Base-by-base conservation (phyloP, 2,888 invertebrate species). In the Mythimna pallens region DNA sequence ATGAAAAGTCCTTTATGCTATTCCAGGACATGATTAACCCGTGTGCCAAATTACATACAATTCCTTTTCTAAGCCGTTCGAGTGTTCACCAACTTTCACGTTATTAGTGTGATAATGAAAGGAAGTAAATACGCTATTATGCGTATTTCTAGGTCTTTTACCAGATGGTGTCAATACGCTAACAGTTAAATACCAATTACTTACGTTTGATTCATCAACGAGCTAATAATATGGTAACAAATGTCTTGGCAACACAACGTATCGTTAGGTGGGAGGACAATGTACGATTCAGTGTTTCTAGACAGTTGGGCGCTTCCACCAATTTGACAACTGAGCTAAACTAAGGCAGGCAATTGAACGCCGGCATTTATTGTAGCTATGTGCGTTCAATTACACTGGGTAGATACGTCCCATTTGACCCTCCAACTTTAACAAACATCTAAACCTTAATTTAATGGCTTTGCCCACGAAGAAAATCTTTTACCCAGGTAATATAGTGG, bases 251-350 rank as follows among this genome's bases (percentile, higher is more conserved):
- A 61, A 50, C 62, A 43, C 20, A 58, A 52, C 22, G 10, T 55
- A 12, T 47, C 25, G 8, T 40, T 55, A 81, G 22, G 14, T 54
- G 50, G 54, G 17, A 74, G 40, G 8, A 54, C 30, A 69, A 61
- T n/a, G 64, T 36, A 54, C 22, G 22, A 55, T 17, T 64, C 43
- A 47, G 50, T 30, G 75, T 20, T 61, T 43, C 73, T 71, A 82
- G 78, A 78, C 78, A 66, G 70, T 25, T 50, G 34, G 78, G 65
- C 82, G 82, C 78, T 77, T 58, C 70, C 25, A 72, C 36, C 55
- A 76, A 81, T 76, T 76, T 81, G 69, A 25, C 63, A 50, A 78
- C 63, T 59, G 34, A 80, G 34, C 58, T 64, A 34, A 50, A 80
- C 74, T 50, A 59, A 58, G 34, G 66, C 25, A 52, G 30, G 55